These are phyloP conservation scores for Chionoecetes opilio DNA, from an alignment of 1,140 invertebrate species.

Conservation along the genomic window DNA sequence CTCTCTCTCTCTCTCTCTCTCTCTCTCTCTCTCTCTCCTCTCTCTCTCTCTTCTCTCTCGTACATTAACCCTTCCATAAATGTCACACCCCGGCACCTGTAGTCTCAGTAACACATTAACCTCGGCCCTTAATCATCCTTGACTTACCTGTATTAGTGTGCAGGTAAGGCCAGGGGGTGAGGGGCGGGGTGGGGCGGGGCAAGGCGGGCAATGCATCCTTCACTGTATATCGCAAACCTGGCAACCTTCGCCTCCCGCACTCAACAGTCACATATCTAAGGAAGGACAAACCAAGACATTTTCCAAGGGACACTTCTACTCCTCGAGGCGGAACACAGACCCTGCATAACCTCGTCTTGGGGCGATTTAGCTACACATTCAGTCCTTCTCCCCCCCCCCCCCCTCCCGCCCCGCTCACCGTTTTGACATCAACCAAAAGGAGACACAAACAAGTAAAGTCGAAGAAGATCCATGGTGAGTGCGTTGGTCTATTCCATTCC, in stretches of 20 bases:
- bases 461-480: background rate
- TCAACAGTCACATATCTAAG: no score
- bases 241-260: background rate
- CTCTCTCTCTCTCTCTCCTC: slow-evolving; percentile 32
- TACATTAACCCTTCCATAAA: background rate
- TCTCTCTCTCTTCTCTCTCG: background rate
- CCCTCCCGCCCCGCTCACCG: background rate
- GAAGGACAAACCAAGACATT: slow-evolving; percentile 10
- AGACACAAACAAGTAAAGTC: background rate
- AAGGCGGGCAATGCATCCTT: no score
- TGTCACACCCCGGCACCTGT: background rate
- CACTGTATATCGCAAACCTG: background rate
- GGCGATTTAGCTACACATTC: background rate
- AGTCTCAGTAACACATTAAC: background rate
- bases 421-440: background rate
- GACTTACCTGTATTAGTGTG: background rate
- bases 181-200: background rate
- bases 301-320: background rate
- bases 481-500: no score
- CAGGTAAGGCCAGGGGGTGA: background rate
- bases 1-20: slow-evolving; percentile 17
- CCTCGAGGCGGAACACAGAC: background rate
- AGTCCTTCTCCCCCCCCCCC: background rate
- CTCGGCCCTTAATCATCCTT: background rate
- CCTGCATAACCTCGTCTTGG: background rate